phyloP scores from a whole-genome alignment of 2,888 invertebrate genomes.

The Eueremaeus valkanovi region DNA sequence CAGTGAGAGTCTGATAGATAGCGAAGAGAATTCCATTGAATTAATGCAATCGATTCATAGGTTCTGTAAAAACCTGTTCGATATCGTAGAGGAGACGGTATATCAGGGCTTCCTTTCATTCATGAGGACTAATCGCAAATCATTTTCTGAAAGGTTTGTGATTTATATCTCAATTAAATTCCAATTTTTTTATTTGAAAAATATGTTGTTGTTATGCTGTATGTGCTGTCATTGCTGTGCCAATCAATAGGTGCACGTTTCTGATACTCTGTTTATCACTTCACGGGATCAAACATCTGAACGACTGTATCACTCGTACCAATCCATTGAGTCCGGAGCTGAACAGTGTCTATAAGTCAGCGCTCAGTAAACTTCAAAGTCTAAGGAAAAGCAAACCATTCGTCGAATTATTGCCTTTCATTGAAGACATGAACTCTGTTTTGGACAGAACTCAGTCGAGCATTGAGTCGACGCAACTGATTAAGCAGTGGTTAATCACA shows the following conservation, averaged over 20 bases:
- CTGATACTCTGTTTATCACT: constrained; percentile 31
- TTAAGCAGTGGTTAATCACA: constrained; percentile 31
- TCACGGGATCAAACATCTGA: constrained; percentile 16
- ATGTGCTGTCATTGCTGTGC: neutral
- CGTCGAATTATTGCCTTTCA: constrained; percentile 10
- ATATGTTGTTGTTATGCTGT: no score
- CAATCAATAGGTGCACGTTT: constrained; percentile 9
- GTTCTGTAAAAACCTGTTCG: constrained; percentile 13
- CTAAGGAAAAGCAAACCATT: constrained; percentile 37
- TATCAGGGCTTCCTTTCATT: constrained; percentile 38
- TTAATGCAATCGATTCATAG: constrained; percentile 20
- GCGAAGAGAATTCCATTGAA: constrained; percentile 25
- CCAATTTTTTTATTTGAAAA: no score
- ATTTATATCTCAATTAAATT: no score
- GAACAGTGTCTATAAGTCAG: constrained; percentile 4
- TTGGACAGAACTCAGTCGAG: constrained; percentile 14
- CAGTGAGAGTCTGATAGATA: constrained; percentile 5
- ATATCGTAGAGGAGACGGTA: constrained; percentile 36
- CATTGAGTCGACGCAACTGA: constrained; percentile 6
- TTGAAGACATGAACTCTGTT: constrained; percentile 19
- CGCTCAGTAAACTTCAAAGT: constrained; percentile 25
- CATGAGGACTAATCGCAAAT: constrained; percentile 33
- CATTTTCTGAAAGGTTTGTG: constrained; percentile 25
- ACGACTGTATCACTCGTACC: constrained; percentile 17
- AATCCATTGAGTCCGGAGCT: constrained; percentile 33